These are phyloP conservation scores for Acipenser oxyrinchus DNA, from an alignment of 2,797 vertebrate species.

Conservation along the genomic window DNA sequence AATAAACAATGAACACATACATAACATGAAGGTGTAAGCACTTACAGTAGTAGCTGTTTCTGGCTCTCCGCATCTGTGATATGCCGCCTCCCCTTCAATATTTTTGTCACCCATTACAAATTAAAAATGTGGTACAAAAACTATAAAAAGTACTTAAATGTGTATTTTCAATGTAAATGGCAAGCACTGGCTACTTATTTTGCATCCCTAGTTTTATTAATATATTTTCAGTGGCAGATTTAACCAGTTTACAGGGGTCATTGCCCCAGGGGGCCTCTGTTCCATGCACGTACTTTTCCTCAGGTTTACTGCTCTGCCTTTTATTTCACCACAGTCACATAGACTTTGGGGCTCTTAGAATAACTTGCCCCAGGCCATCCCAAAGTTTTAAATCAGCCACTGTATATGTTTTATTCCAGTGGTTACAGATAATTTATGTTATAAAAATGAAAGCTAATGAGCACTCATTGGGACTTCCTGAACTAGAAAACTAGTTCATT, in stretches of 20 bases:
- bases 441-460: conserved; percentile 26
- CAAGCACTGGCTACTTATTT: conserved; percentile 6
- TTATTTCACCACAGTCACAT: conserved; percentile 73
- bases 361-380: conserved; percentile 67
- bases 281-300: conserved; percentile 52
- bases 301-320: conserved; percentile 70
- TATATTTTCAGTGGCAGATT: conserved; percentile 76
- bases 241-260: conserved; percentile 76
- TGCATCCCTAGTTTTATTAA: conserved; percentile 66
- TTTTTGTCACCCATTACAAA: conserved; percentile 55
- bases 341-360: conserved; percentile 71
- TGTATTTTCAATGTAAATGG: conserved; percentile 17
- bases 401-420: conserved; percentile 16
- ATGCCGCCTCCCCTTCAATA: conserved; percentile 52
- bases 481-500: background rate
- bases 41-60: conserved; percentile 53
- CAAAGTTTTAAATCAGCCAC: conserved; percentile 67
- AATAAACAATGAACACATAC: too few relatives aligned
- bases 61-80: conserved; percentile 48
- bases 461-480: conserved; percentile 1
- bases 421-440: conserved; percentile 37
- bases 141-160: conserved; percentile 13
- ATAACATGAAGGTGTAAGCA: conserved; percentile 5
- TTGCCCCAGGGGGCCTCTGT: conserved; percentile 68
- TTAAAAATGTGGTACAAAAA: conserved; percentile 11